Evolutionary conservation across 2,888 invertebrate genomes (phyloP).

Genomic region (Carterocephalus palaemon): DNA sequence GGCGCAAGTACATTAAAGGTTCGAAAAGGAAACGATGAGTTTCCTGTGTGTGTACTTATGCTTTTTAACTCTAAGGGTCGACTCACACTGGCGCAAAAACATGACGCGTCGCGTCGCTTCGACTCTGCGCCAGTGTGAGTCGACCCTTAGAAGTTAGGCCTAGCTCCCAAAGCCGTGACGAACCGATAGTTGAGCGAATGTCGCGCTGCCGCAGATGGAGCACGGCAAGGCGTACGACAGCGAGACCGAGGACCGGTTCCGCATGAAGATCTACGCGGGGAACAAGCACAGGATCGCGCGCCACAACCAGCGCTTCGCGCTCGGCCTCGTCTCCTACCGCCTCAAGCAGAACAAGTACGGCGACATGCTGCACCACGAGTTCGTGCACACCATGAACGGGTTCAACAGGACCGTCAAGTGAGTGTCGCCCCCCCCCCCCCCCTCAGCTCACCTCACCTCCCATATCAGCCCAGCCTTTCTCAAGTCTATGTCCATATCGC

Average conservation of each 20-base stretch:
- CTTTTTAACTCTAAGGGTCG: too few species aligned
- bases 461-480: too few species aligned
- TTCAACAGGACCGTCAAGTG: constrained; percentile 56
- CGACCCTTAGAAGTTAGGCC: background rate
- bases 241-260: constrained; percentile 86
- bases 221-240: constrained; percentile 83
- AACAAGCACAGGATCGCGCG: constrained; percentile 89
- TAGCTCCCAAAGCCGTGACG: background rate
- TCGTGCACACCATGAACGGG: constrained; percentile 72
- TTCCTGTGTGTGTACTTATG: background rate
- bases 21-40: background rate
- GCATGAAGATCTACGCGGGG: constrained; percentile 92
- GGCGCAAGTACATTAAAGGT: too few species aligned
- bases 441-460: too few species aligned
- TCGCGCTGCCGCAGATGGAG: constrained; percentile 48
- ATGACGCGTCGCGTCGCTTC: too few species aligned
- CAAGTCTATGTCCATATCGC: too few species aligned
- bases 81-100: too few species aligned
- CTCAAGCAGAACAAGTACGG: constrained; percentile 88
- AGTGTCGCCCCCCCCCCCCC: background rate
- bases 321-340: constrained; percentile 82
- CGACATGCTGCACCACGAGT: constrained; percentile 91
- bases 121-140: too few species aligned
- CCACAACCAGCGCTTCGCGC: constrained; percentile 86
- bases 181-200: background rate